Conservation (phyloP, 1,140 invertebrate genomes). For the Sitobion miscanthi region DNA sequence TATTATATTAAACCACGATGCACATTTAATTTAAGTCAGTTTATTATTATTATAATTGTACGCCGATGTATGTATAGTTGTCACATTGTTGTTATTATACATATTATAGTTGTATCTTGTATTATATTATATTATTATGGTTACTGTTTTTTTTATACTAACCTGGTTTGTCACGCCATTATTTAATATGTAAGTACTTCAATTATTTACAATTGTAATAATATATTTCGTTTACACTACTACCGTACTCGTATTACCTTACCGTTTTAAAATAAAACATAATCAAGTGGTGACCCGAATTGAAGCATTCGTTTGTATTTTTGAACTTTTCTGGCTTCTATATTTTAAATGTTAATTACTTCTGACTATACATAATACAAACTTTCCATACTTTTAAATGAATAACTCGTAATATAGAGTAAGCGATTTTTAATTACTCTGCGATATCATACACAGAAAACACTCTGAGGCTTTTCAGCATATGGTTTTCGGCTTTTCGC, state of each 20-base stretch:
- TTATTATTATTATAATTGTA: neutral
- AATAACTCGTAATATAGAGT: neutral
- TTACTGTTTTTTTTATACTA: neutral
- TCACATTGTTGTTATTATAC: neutral
- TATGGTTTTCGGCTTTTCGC: neutral
- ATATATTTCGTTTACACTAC: neutral
- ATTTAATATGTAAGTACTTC: neutral
- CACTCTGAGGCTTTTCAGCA: no score
- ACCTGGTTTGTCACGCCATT: neutral
- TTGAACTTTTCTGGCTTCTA: neutral
- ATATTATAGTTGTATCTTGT: neutral
- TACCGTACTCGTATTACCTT: neutral
- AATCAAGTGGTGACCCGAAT: neutral
- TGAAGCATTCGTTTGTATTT: neutral
- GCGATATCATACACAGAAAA: rapidly evolving
- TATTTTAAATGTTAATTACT: neutral
- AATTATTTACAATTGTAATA: neutral
- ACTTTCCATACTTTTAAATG: neutral
- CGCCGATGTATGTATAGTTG: neutral
- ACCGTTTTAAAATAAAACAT: neutral
- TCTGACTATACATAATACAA: no score
- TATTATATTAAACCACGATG: neutral
- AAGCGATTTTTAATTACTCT: neutral
- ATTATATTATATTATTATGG: neutral
- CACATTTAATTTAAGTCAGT: slow-evolving; percentile 2